phyloP scores from a whole-genome alignment of 2,797 vertebrate genomes.

The Hirundo rustica region DNA sequence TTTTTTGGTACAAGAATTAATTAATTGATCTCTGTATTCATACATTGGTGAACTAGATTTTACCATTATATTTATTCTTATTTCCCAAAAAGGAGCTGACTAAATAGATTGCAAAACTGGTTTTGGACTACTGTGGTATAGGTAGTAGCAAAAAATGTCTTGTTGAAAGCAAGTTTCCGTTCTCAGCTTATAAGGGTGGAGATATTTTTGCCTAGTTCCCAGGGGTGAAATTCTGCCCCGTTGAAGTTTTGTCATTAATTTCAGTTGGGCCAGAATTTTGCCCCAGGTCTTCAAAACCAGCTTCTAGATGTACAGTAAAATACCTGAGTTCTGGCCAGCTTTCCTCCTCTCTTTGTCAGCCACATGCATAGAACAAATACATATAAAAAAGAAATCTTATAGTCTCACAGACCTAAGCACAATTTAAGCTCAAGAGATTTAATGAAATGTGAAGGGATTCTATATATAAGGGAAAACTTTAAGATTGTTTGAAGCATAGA shows the following conservation, averaged over 20 bases:
- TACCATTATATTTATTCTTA: not conserved
- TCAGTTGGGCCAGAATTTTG: slow-evolving; percentile 2
- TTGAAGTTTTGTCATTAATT: slow-evolving; percentile 44
- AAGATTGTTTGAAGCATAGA: not conserved
- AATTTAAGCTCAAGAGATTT: not conserved
- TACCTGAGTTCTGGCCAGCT: slow-evolving; percentile 47
- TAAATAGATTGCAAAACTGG: not conserved
- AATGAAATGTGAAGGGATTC: not conserved
- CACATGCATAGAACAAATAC: not conserved
- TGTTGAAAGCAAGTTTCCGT: slow-evolving; percentile 43
- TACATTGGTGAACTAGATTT: not conserved
- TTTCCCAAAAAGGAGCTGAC: not conserved
- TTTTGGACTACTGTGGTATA: not conserved
- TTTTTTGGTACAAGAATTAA: not conserved
- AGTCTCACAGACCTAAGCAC: not conserved
- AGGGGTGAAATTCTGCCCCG: slow-evolving; percentile 46
- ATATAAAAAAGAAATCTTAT: not conserved
- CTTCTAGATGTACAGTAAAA: slow-evolving; percentile 51
- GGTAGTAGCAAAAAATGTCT: not conserved
- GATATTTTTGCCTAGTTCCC: slow-evolving; percentile 33
- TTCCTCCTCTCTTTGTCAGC: not conserved
- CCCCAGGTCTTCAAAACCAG: slow-evolving; percentile 35
- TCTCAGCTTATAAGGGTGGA: slow-evolving; percentile 43
- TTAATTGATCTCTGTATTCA: not conserved
- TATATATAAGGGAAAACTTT: not conserved